Conservation (phyloP, 2,113 vertebrate species). For the Ceuthmochares aereus region DNA sequence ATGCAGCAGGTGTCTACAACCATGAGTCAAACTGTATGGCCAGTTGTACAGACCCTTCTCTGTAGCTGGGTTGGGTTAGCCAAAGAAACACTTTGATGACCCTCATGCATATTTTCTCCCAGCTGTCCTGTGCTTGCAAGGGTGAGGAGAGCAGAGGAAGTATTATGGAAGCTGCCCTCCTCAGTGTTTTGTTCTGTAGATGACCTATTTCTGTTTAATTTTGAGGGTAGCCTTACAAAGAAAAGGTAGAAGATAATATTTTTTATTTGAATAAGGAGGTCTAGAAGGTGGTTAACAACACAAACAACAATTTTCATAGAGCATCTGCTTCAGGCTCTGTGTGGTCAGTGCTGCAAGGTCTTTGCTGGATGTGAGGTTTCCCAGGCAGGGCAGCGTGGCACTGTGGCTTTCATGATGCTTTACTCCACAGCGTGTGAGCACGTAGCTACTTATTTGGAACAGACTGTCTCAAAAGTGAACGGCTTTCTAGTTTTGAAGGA, state of each 20-base stretch:
- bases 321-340: not conserved
- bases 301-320: not conserved
- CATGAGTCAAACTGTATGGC: not conserved
- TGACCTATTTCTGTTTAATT: rapidly evolving
- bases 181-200: not conserved
- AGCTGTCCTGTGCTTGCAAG: not conserved
- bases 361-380: not conserved
- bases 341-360: not conserved
- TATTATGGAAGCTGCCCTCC: not conserved
- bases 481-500: not conserved
- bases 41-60: not conserved
- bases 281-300: not conserved
- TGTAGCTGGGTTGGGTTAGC: not conserved
- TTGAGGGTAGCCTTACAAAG: not conserved
- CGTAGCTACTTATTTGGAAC: not conserved
- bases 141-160: not conserved
- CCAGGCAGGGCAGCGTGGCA: not conserved
- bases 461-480: not conserved
- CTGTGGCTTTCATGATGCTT: rapidly evolving
- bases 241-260: not conserved
- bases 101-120: rapidly evolving
- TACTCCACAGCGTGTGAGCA: rapidly evolving
- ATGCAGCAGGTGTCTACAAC: not conserved
- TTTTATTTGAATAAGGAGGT: not conserved
- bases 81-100: not conserved